Evolutionary conservation across 2,113 vertebrate genomes (phyloP).

Genomic region (Chrysemys picta): DNA sequence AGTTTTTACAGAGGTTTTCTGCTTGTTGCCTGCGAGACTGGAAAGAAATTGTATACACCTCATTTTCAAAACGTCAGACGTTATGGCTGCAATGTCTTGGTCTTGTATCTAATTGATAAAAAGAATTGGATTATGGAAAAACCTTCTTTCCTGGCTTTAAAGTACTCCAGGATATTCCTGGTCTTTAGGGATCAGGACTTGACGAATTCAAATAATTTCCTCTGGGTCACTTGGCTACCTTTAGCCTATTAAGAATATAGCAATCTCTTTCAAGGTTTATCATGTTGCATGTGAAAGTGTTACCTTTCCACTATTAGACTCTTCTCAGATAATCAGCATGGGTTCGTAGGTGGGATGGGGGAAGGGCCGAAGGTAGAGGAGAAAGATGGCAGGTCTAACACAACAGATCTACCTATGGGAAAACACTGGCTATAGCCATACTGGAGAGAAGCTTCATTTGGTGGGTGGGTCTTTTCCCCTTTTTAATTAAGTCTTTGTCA

Average conservation of each 20-base stretch:
- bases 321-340: not conserved
- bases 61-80: conserved; percentile 2
- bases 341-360: conserved; percentile 4
- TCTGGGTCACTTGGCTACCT: conserved; percentile 74
- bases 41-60: not conserved
- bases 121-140: not conserved
- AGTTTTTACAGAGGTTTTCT: not conserved
- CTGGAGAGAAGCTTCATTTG: conserved; percentile 10
- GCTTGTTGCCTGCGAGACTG: not conserved
- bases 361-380: not conserved
- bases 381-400: not conserved
- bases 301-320: conserved; percentile 22
- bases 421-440: not conserved
- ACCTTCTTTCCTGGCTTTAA: conserved; percentile 17
- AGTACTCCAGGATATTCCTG: conserved; percentile 52
- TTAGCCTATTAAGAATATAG: conserved; percentile 57
- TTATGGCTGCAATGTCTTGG: conserved; percentile 36
- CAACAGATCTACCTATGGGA: not conserved
- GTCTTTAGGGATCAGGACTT: conserved; percentile 76
- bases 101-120: conserved; percentile 1
- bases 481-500: conserved; percentile 30
- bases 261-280: conserved; percentile 47
- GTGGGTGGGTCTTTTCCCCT: not conserved
- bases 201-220: conserved; percentile 67
- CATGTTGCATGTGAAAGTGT: conserved; percentile 6